These are phyloP conservation scores for Ypsolopha sequella DNA, from an alignment of 2,888 invertebrate species.

Conservation along the genomic window DNA sequence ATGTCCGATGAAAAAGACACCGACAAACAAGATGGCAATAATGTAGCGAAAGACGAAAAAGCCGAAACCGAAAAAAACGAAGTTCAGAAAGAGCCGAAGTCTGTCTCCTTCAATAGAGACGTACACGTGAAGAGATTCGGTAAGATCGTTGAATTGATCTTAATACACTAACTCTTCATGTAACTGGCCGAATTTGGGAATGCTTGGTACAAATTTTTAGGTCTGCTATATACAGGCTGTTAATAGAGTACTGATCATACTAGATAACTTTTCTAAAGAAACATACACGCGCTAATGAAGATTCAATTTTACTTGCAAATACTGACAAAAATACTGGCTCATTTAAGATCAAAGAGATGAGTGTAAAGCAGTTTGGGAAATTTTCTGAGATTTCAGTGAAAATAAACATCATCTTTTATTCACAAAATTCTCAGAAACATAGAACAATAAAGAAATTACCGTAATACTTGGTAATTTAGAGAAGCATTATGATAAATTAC, in stretches of 20 bases:
- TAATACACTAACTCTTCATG: neutral
- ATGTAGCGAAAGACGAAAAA: conserved; percentile 36
- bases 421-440: neutral
- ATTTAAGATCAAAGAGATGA: too few relatives aligned
- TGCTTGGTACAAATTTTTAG: neutral
- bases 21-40: conserved; percentile 55
- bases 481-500: too few relatives aligned
- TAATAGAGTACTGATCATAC: too few relatives aligned
- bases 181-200: neutral
- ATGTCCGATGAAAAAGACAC: conserved; percentile 58
- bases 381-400: neutral
- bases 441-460: neutral
- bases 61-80: conserved; percentile 46
- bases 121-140: conserved; percentile 92
- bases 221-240: too few relatives aligned
- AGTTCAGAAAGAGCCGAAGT: conserved; percentile 66
- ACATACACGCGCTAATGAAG: too few relatives aligned
- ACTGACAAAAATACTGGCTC: too few relatives aligned
- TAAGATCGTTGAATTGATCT: conserved; percentile 51
- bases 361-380: too few relatives aligned
- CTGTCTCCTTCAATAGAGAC: conserved; percentile 92
- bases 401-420: too few relatives aligned
- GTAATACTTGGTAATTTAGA: neutral
- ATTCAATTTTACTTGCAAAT: too few relatives aligned
- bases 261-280: too few relatives aligned